Base-by-base conservation (phyloP, 2,113 vertebrate species). In the Silurus asotus region DNA sequence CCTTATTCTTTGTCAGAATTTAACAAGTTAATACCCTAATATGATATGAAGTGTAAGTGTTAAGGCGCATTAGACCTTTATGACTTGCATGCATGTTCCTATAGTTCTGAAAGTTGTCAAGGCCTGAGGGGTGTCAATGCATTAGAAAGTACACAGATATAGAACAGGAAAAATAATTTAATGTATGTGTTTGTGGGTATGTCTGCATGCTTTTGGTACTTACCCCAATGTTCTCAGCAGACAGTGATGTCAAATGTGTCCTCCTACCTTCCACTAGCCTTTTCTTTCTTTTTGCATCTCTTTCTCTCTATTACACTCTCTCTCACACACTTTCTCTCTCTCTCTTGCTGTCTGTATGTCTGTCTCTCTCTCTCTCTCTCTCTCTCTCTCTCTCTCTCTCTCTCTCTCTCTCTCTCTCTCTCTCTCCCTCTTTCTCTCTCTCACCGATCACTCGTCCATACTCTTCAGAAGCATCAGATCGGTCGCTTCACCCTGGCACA, bases 401-500 rank as follows among this genome's bases (percentile, higher is more conserved):
- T 59, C 8, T 82, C 70, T 81, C 72, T 82, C 49, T 20, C 88
- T 58, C 69, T 74, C 48, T 20, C 82, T 20, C 76, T 65, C 84
- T 80, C 76, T 59, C 62, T 20, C 51, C 80, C 81, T 65, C 59
- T 59, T 55, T 19, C 84, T 61, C 55, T 72, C 70, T 56, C 87
- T 64, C 72, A 72, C 67, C 45, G 13, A 67, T 81, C 79, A 82
- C 79, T 81, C 78, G 51, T 88, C 85, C 88, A 86, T 85, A 83
- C 82, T 90, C 90, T 92, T 91, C 91, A 90, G 91, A 90, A 94
- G 91, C 92, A 89, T 88, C 92, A 84, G 89, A 92, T 93, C 91
- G 90, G 94, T 93, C 91, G 93, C 94, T 93, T 93, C 94, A 92
- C 89, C 92, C 94, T 95, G 96, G 93, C 95, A 91, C 92, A 92